Conservation (phyloP, 2,888 invertebrate species). For the Phania funesta region DNA sequence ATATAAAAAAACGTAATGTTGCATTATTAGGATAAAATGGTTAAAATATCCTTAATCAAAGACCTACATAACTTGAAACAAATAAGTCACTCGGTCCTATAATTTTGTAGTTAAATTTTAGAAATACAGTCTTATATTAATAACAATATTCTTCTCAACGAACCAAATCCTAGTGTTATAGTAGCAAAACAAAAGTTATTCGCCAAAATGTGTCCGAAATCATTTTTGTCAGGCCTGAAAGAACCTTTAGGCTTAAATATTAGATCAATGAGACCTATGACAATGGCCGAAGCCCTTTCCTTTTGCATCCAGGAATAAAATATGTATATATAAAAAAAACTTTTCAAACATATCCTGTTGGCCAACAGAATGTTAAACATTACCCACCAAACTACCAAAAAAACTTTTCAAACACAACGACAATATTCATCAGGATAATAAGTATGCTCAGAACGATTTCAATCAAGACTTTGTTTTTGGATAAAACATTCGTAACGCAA, state of each 20-base stretch:
- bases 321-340: neutral
- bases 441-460: neutral
- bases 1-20: conserved; percentile 53
- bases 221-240: too few relatives aligned
- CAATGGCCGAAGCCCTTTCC: too few relatives aligned
- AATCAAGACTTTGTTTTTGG: conserved; percentile 16
- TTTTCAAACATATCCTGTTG: neutral
- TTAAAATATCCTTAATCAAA: conserved; percentile 51
- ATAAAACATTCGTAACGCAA: conserved; percentile 4
- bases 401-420: too few relatives aligned
- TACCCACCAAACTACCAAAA: neutral
- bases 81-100: neutral
- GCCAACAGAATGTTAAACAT: neutral
- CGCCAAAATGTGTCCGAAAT: conserved; percentile 7
- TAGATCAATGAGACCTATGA: neutral
- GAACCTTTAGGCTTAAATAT: neutral
- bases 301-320: too few relatives aligned
- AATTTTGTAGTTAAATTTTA: conserved; percentile 40
- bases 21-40: conserved; percentile 48
- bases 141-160: conserved; percentile 46
- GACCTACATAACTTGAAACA: conserved; percentile 61
- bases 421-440: neutral
- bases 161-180: conserved; percentile 8
- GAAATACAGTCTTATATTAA: conserved; percentile 62
- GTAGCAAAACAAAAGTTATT: conserved; percentile 12